These are phyloP conservation scores for Brachyhypopomus occidentalis DNA, from an alignment of 2,113 vertebrate species.

Conservation along the genomic window DNA sequence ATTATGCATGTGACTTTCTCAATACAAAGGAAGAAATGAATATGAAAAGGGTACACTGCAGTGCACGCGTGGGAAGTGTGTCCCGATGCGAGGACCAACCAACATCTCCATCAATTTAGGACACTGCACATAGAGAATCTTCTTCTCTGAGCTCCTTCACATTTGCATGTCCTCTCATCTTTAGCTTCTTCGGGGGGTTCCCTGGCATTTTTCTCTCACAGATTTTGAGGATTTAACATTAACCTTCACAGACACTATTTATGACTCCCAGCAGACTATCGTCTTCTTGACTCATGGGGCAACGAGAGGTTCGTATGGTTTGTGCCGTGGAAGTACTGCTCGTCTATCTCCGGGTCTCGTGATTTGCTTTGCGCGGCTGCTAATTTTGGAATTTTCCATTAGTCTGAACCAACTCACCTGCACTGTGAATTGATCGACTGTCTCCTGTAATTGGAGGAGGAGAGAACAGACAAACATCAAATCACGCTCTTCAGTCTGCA, in stretches of 20 bases:
- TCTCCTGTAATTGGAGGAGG: background rate
- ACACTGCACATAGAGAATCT: background rate
- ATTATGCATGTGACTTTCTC: background rate
- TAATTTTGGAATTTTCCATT: background rate
- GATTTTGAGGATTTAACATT: background rate
- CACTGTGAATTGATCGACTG: background rate
- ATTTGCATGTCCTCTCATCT: conserved; percentile 30
- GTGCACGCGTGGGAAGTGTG: background rate
- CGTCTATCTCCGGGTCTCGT: background rate
- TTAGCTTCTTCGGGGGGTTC: conserved; percentile 7
- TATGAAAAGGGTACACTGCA: background rate
- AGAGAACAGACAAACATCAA: background rate
- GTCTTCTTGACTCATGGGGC: background rate
- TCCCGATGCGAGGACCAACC: background rate
- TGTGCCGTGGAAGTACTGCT: background rate
- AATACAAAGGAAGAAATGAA: background rate
- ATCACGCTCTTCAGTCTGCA: background rate
- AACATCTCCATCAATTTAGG: conserved; percentile 6
- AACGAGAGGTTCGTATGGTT: too few relatives aligned
- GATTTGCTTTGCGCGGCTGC: background rate
- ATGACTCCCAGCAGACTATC: conserved; percentile 10
- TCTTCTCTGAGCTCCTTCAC: background rate
- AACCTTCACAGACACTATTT: background rate
- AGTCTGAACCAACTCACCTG: background rate
- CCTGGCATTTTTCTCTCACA: background rate